Evolutionary conservation across 2,888 invertebrate genomes (phyloP), one percentile per base, ranked within the genome.

Genomic region (Amiota mariae): DNA sequence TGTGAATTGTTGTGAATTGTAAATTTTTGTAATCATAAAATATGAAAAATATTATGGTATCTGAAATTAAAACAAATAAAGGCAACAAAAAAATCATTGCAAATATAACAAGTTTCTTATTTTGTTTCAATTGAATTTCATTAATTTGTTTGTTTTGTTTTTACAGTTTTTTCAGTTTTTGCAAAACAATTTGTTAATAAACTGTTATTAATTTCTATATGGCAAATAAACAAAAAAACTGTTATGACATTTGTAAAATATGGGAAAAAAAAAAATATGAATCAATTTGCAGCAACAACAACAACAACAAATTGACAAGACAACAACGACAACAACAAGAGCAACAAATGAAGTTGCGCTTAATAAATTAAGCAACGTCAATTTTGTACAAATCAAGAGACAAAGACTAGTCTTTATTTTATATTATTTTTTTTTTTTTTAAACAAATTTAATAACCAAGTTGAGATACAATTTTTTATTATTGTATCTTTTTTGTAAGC

Each of bases 261-360:
- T n/a, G n/a, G n/a, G n/a, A n/a, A 24, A 36, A 36, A 2, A 36
- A 36, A 49, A 66, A 66, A 66, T 66, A 66, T 66, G 48, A 66
- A 66, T 66, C 66, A 66, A 66, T 66, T 66, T 18, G 48, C 66
- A 48, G 49, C 48, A 66, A 66, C 66, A 66, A 66, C 49, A 48
- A 66, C 48, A 66, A 66, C 66, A 66, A 66, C 49, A 66, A 63
- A 36, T 20, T 20, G 57, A 13, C 57, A 51, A 11, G 1, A 51
- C 15, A 15, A 59, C 59, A 59, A 59, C 20, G 15, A 59, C 11
- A 59, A 15, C 11, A 59, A 59, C 6, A 18, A 54, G 54, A 54
- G 15, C 54, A 54, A 15, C 54, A 54, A 54, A 10, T n/a, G 15
- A 12, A 12, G 15, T 8, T 15, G 15, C 13, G 15, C 54, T 54